phyloP scores from a whole-genome alignment of 2,113 vertebrate species.

The Hiodon alosoides region DNA sequence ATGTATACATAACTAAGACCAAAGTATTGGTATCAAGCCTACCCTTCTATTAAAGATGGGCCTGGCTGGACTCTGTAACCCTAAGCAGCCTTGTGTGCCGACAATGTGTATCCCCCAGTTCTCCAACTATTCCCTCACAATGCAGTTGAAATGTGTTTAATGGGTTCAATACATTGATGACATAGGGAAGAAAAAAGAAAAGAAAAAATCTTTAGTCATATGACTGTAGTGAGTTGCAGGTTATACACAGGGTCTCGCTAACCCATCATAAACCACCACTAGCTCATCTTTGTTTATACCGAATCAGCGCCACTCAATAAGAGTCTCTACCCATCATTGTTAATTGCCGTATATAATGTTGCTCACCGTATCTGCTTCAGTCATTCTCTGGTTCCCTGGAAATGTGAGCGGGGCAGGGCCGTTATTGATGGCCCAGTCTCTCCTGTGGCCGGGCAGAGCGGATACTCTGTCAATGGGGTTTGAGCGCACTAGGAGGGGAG shows the following conservation, averaged over 20 bases:
- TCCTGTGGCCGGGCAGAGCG: slow-evolving; percentile 3
- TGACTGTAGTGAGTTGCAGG: neutral
- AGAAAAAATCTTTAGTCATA: neutral
- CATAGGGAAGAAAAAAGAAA: neutral
- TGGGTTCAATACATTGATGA: neutral
- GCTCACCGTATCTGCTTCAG: neutral
- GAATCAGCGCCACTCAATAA: slow-evolving; percentile 7
- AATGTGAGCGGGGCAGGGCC: neutral
- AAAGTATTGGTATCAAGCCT: no score
- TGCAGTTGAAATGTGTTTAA: no score
- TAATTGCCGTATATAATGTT: slow-evolving; percentile 18
- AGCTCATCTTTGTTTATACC: neutral
- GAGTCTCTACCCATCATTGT: neutral
- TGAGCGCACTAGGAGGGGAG: neutral
- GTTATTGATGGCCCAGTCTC: slow-evolving; percentile 10
- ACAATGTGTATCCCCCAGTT: no score
- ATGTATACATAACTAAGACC: no score
- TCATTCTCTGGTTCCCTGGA: neutral
- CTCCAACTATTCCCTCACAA: no score
- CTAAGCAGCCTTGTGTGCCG: no score
- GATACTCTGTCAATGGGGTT: slow-evolving; percentile 19
- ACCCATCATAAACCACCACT: neutral
- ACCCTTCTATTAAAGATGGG: no score
- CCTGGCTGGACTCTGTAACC: no score
- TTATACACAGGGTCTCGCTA: neutral